Evolutionary conservation across 2,888 invertebrate species (phyloP), one percentile per base, ranked within the genome.

Genomic region (Phalangium opilio): DNA sequence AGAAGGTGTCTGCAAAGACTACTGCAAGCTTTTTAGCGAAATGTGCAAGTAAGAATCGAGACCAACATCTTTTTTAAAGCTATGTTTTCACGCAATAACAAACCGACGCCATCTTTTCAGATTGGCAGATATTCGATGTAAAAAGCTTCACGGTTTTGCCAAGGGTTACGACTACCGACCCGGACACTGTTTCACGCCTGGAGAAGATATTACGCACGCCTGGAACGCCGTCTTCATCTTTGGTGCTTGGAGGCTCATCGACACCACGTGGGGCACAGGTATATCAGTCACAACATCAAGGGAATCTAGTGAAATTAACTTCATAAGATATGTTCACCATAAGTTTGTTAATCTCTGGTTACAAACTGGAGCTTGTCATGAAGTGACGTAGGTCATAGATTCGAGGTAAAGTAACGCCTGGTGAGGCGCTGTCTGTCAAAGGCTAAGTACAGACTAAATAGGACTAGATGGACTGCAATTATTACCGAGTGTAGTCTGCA

Each of bases 141-240:
- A 60, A 40, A 55, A 53, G 18, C 55, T 63, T 5, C 59, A 61
- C 33, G 63, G 63, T n/a, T 63, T 62, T 46, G 61, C 59, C 8
- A 60, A 59, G 47, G 58, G 57, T 11, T 53, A 58, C 15, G 59
- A 62, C 41, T 60, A 55, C 45, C 44, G 59, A 35, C 54, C 59
- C 1, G 61, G 61, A 1, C 56, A 58, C 18, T 48, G 50, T 12
- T 62, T 62, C 45, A 54, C 56, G 17, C 60, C 58, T 1, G 58
- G 54, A 0, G 55, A 58, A 45, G 61, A 61, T 39, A 53, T 57
- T 3, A 50, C 53, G 3, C 61, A 62, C 45, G 56, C 57, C 3
- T 63, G 63, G 62, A 59, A 59, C 47, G 61, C 61, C 1, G 61
- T 62, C 12, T 61, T 60, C 51, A 52, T 63, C 19, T 55, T 57